Evolutionary conservation across 1,140 invertebrate species (phyloP), one percentile per base, ranked within the genome.

Genomic region (Drosophila oshimai): DNA sequence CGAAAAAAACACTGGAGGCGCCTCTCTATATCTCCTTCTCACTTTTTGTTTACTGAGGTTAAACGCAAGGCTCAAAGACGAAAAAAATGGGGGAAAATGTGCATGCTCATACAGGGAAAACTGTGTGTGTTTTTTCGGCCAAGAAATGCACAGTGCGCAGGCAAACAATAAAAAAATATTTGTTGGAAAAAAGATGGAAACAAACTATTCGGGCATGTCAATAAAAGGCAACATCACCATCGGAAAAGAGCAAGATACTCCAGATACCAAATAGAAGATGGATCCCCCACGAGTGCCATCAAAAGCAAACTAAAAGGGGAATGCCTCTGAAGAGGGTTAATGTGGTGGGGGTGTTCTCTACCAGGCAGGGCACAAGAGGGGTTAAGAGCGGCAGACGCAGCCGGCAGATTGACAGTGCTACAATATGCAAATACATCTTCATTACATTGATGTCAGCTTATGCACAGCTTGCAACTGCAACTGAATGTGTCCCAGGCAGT

Each of bases 351-450:
- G 13, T 1, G 1, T n/a, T n/a, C n/a, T n/a, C n/a, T n/a, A n/a
- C n/a, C n/a, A n/a, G n/a, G n/a, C n/a, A n/a, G 29, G 3, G 4
- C 12, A 15, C 12, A 15, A 26, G 22, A 3, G n/a, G 4, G 20
- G 17, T 24, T 7, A n/a, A 6, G 42, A 45, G 44, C 6, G 13
- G 24, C 2, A 17, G 13, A 39, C 26, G 33, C 39, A 60, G 54
- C 58, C 47, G 41, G 58, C 58, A 62, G 55, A 86, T 79, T 86
- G 79, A 86, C 81, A 87, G 76, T 77, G 83, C 72, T 67, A 86
- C 80, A 86, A 87, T 87, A 86, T 87, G 83, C 81, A 87, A 87
- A 87, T 87, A 87, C 81, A 87, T 87, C 81, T 87, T 87, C 81
- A 87, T 87, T 87, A 87, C 83, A 87, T 88, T 87, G 81, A 87